Conservation (phyloP, 2,888 invertebrate genomes). For the Alcis repandata region DNA sequence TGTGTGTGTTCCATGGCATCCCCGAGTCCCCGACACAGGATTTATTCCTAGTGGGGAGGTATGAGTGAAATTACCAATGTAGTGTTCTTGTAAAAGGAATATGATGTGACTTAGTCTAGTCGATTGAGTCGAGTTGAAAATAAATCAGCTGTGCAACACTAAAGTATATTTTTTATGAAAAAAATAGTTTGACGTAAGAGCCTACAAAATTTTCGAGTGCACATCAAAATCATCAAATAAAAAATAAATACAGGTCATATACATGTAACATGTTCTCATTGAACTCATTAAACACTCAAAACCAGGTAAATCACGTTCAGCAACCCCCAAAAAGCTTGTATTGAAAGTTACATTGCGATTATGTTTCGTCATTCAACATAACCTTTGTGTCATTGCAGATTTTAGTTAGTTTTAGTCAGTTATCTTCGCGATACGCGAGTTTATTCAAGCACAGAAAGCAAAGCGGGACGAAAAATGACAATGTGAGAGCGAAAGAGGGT, state of each 20-base stretch:
- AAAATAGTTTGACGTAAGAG: conserved; percentile 80
- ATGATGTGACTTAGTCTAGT: too few relatives aligned
- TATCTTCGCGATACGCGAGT: conserved; percentile 79
- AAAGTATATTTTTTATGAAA: conserved; percentile 53
- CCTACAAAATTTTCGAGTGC: conserved; percentile 86
- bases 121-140: conserved; percentile 7
- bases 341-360: conserved; percentile 42
- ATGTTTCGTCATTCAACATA: conserved; percentile 72
- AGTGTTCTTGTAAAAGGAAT: too few relatives aligned
- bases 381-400: conserved; percentile 81
- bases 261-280: conserved; percentile 87
- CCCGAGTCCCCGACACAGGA: too few relatives aligned
- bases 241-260: conserved; percentile 75
- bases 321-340: background rate
- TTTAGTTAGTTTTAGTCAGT: conserved; percentile 83
- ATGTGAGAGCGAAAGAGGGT: conserved; percentile 72
- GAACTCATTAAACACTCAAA: conserved; percentile 85
- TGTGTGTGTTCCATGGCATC: too few relatives aligned
- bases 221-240: conserved; percentile 71
- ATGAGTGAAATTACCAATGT: too few relatives aligned
- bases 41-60: too few relatives aligned
- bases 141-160: conserved; percentile 2
- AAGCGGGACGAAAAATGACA: conserved; percentile 64
- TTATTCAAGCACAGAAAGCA: conserved; percentile 80
- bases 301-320: conserved; percentile 70